A percentile compares a stretch with the other conserved stretches of the same genome.
phyloP scores from a whole-genome alignment of 2,113 vertebrate species.

The Epinephelus lanceolatus region DNA sequence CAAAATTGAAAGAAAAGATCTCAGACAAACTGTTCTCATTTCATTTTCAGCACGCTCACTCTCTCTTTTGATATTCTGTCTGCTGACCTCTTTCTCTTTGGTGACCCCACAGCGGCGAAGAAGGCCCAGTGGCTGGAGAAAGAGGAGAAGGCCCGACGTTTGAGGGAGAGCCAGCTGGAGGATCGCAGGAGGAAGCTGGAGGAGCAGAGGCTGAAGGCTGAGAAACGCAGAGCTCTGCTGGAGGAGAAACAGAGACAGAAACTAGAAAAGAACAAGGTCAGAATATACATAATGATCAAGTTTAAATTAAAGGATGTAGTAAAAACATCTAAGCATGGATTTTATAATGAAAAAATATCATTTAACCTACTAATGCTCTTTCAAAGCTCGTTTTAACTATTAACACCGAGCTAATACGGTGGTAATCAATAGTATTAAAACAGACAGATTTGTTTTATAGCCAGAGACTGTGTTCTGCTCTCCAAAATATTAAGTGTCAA shows the following conservation, averaged over 20 bases:
- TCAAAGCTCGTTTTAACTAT: neutral
- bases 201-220: conserved; percentile 92
- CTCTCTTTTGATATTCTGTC: neutral
- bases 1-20: neutral
- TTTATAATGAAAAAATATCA: neutral
- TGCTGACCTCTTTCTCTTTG: conserved; percentile 7
- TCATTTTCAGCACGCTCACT: neutral
- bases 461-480: neutral
- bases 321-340: neutral
- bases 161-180: conserved; percentile 95
- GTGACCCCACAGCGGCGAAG: conserved; percentile 88
- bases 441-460: neutral
- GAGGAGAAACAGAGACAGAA: conserved; percentile 95
- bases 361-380: neutral
- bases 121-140: conserved; percentile 96
- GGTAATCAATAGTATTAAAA: neutral
- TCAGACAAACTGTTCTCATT: neutral
- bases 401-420: neutral
- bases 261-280: conserved; percentile 96
- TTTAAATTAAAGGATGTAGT: neutral
- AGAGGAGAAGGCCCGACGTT: conserved; percentile 91
- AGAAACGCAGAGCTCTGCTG: conserved; percentile 89
- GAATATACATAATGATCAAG: neutral
- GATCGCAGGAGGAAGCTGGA: conserved; percentile 92
- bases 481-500: conserved; percentile 7